Evolutionary conservation across 2,888 invertebrate genomes (phyloP).

Genomic region (Drosophila acutilabella): DNA sequence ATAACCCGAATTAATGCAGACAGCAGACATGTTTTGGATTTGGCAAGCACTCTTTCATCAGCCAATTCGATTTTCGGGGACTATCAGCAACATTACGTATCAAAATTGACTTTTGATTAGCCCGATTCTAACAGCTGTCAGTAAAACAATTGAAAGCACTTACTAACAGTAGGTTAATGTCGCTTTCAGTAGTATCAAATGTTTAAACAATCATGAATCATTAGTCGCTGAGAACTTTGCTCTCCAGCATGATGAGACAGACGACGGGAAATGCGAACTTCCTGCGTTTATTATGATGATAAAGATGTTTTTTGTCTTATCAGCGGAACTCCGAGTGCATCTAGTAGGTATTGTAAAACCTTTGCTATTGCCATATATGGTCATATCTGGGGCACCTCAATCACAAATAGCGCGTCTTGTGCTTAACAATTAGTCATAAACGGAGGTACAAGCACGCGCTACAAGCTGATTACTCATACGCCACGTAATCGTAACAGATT

Average conservation of each 20-base stretch:
- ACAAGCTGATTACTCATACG: slow-evolving; percentile 64
- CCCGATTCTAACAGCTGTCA: slow-evolving; percentile 19
- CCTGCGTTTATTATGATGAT: slow-evolving; percentile 24
- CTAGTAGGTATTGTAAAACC: not conserved
- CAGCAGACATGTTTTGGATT: slow-evolving; percentile 24
- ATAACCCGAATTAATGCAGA: slow-evolving; percentile 44
- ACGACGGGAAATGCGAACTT: slow-evolving; percentile 31
- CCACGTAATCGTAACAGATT: slow-evolving; percentile 58
- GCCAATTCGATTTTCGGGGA: slow-evolving; percentile 47
- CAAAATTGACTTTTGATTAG: slow-evolving; percentile 48
- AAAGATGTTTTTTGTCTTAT: slow-evolving; percentile 17
- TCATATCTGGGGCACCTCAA: slow-evolving; percentile 9
- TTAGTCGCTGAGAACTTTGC: slow-evolving; percentile 17
- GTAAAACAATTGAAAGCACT: slow-evolving; percentile 24
- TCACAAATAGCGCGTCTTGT: not conserved
- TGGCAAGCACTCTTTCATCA: slow-evolving; percentile 64
- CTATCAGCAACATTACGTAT: slow-evolving; percentile 34
- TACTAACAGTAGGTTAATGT: not conserved
- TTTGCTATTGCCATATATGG: slow-evolving; percentile 26
- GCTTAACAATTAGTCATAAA: slow-evolving; percentile 39
- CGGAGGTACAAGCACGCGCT: slow-evolving; percentile 25
- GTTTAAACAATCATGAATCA: slow-evolving; percentile 35
- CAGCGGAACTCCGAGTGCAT: slow-evolving; percentile 30
- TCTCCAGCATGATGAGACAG: slow-evolving; percentile 13
- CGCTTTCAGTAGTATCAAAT: slow-evolving; percentile 15